Base-by-base conservation (phyloP, 2,113 vertebrate genomes). In the Puma concolor region DNA sequence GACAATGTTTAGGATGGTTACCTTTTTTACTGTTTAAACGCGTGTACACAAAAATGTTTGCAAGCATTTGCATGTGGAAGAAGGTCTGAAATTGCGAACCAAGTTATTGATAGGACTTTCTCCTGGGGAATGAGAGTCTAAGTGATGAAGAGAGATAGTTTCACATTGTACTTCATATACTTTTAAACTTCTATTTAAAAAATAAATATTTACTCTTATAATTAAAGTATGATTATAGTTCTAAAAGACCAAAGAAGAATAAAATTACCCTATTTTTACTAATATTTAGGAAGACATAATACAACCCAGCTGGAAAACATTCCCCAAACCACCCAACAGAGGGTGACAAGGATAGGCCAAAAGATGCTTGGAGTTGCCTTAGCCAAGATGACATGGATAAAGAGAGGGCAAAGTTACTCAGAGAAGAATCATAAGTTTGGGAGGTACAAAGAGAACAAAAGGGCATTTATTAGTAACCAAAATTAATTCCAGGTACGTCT, bases 101-200 rank as follows among this genome's bases (percentile, higher is more conserved):
- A 44, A 87, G 84, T 63, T 13, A 66, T 27, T 48, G 3, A 14
- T 21, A 33, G 19, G 50, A 36, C 48, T 19, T 33, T 91, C 17
- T 86, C 23, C 33, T 33, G 23, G 31, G 17, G 13, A 44, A 88
- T 54, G 21, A 71, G 63, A n/a, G 1, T n/a, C 36, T 16, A 93
- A 79, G 15, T 63, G 44, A 79, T 67, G 23, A 77, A 84, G 66
- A 54, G 64, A 80, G 25, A 72, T 2, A 13, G n/a, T 83, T 44
- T 94, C 64, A 92, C 21, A 81, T 85, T 96, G 94, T 88, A 52
- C 19, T 76, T 92, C 33, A 48, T 25, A 31, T 1, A 71, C 12
- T 81, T 38, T 4, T 89, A 88, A 80, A 80, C 67, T 92, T 91
- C 41, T 86, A 91, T 82, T 97, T 54, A 36, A 74, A 92, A 92